Percentiles rank a stretch among this genome's conserved stretches.
These are phyloP conservation scores for Drosophila gunungcola DNA, from an alignment of 1,140 invertebrate genomes.

Conservation along the genomic window DNA sequence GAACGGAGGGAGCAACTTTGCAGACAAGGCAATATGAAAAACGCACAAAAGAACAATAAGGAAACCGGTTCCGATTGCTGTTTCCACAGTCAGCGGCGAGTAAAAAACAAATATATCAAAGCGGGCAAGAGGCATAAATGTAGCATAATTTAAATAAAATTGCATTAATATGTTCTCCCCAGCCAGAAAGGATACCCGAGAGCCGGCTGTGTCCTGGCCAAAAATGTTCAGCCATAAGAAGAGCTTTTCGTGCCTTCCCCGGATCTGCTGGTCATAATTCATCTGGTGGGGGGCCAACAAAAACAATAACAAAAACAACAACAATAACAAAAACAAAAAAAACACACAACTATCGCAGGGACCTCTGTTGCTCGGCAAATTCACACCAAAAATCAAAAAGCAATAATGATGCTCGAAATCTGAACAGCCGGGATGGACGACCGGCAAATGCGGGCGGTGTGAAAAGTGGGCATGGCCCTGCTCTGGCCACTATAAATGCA, in stretches of 20 bases:
- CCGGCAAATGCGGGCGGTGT: not conserved
- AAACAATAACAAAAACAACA: not conserved
- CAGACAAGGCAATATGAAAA: constrained; percentile 29
- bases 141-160: constrained; percentile 80
- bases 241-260: constrained; percentile 17
- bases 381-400: constrained; percentile 81
- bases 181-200: constrained; percentile 20
- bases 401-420: constrained; percentile 78
- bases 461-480: not conserved
- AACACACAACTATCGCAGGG: constrained; percentile 28
- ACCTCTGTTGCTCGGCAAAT: constrained; percentile 59
- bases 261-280: constrained; percentile 59
- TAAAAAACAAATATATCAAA: constrained; percentile 69
- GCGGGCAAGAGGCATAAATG: constrained; percentile 63
- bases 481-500: constrained; percentile 20
- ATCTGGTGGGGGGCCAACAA: constrained; percentile 23
- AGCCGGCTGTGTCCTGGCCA: constrained; percentile 55
- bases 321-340: constrained; percentile 1
- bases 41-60: constrained; percentile 46
- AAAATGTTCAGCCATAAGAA: constrained; percentile 55
- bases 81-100: constrained; percentile 24
- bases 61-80: constrained; percentile 36
- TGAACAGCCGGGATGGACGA: constrained; percentile 29
- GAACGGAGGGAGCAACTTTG: constrained; percentile 11
- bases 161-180: constrained; percentile 76